phyloP scores from a whole-genome alignment of 2,113 vertebrate species.

The Paraplagusia blochii region DNA sequence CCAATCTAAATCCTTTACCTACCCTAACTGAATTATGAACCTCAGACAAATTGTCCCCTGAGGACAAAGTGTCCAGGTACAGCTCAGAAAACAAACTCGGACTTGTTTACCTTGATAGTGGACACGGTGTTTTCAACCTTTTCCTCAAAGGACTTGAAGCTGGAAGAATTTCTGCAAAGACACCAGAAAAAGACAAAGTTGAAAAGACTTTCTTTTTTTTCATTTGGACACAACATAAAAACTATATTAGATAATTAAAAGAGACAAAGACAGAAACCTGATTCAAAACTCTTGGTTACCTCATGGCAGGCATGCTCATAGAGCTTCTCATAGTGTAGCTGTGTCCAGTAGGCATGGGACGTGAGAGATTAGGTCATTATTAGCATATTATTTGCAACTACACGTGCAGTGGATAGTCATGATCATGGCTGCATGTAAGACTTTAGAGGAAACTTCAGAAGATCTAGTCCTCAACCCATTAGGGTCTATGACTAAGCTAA shows the following conservation, averaged over 20 bases:
- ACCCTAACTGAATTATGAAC: no score
- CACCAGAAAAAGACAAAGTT: background rate
- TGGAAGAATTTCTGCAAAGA: constrained; percentile 89
- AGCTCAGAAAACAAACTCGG: background rate
- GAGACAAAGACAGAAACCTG: background rate
- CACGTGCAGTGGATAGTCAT: constrained; percentile 8
- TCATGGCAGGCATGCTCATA: constrained; percentile 97
- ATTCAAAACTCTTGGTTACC: constrained; percentile 77
- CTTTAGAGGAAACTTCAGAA: no score
- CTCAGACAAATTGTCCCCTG: no score
- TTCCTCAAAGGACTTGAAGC: constrained; percentile 97
- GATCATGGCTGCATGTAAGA: background rate
- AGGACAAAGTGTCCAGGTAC: no score
- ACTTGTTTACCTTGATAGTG: constrained; percentile 85
- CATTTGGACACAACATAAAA: background rate
- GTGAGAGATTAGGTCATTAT: constrained; percentile 67
- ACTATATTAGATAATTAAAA: background rate
- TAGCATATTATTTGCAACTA: constrained; percentile 48
- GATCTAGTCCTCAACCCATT: no score
- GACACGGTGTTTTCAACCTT: constrained; percentile 95
- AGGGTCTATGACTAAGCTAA: background rate
- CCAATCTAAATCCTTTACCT: no score
- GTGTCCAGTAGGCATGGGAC: constrained; percentile 76
- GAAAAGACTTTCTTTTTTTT: background rate
- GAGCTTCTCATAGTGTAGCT: constrained; percentile 95